These are phyloP conservation scores for Colinus virginianus DNA, from an alignment of 2,113 vertebrate species.

Conservation along the genomic window DNA sequence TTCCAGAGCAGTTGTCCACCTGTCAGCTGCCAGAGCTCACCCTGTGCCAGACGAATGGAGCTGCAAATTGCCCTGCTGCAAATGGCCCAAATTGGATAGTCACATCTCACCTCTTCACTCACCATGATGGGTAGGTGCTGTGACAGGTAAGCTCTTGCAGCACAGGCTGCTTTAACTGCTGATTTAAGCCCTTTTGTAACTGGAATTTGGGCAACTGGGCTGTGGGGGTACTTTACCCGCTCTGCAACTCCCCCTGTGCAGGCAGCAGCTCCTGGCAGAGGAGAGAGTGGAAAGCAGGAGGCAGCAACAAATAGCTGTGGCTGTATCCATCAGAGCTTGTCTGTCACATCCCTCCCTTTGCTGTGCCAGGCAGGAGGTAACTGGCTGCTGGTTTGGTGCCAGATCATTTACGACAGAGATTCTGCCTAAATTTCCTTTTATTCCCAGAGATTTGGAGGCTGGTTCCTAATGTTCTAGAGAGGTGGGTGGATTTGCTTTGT, in stretches of 20 bases:
- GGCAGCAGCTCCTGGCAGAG: neutral
- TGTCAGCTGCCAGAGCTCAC: neutral
- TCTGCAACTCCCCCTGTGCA: neutral
- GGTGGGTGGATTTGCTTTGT: neutral
- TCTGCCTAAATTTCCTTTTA: neutral
- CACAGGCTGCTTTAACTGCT: neutral
- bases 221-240: rapidly evolving
- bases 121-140: neutral
- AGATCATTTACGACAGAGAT: neutral
- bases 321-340: neutral
- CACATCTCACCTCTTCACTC: neutral
- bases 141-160: neutral
- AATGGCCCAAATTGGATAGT: neutral
- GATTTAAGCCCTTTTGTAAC: neutral
- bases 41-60: neutral
- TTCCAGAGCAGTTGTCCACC: neutral
- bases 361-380: slow-evolving; percentile 23
- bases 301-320: neutral
- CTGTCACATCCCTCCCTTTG: neutral
- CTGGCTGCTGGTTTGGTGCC: slow-evolving; percentile 28
- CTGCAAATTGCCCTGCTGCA: neutral
- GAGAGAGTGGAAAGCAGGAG: neutral
- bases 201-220: neutral
- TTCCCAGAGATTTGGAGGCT: neutral
- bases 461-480: neutral